Conservation (phyloP, 2,888 invertebrate genomes). For the Dusona sp. region DNA sequence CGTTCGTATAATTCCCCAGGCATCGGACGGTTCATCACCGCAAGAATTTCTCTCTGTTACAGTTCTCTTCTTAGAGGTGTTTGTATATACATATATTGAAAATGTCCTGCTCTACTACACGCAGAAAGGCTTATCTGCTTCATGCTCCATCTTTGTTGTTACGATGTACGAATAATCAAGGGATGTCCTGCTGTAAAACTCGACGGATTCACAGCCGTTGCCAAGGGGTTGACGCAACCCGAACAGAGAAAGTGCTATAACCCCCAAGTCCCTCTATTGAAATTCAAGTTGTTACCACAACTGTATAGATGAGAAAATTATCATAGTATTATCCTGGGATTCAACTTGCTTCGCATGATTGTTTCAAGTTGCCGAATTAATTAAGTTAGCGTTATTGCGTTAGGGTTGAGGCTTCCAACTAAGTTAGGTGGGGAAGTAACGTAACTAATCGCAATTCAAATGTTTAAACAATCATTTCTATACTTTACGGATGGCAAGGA, state of each 20-base stretch:
- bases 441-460: background rate
- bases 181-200: conserved; percentile 58
- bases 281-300: conserved; percentile 40
- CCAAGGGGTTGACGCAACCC: conserved; percentile 62
- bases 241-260: conserved; percentile 53
- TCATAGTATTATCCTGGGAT: conserved; percentile 37
- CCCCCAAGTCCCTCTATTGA: conserved; percentile 38
- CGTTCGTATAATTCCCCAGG: conserved; percentile 63
- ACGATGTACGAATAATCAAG: conserved; percentile 61
- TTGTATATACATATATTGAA: conserved; percentile 33
- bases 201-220: conserved; percentile 56
- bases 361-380: conserved; percentile 25
- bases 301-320: conserved; percentile 45
- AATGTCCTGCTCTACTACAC: conserved; percentile 23
- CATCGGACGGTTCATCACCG: conserved; percentile 67
- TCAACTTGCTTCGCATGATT: conserved; percentile 19
- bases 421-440: background rate
- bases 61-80: conserved; percentile 3
- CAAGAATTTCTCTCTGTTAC: conserved; percentile 40
- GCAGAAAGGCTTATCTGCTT: conserved; percentile 47
- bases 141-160: conserved; percentile 38
- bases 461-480: background rate
- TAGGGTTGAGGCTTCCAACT: background rate
- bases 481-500: background rate
- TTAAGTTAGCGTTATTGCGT: conserved; percentile 6